Percentiles rank a stretch among this genome's conserved stretches.
Evolutionary conservation across 2,797 vertebrate species (phyloP).

Genomic region (Trachops cirrhosus): DNA sequence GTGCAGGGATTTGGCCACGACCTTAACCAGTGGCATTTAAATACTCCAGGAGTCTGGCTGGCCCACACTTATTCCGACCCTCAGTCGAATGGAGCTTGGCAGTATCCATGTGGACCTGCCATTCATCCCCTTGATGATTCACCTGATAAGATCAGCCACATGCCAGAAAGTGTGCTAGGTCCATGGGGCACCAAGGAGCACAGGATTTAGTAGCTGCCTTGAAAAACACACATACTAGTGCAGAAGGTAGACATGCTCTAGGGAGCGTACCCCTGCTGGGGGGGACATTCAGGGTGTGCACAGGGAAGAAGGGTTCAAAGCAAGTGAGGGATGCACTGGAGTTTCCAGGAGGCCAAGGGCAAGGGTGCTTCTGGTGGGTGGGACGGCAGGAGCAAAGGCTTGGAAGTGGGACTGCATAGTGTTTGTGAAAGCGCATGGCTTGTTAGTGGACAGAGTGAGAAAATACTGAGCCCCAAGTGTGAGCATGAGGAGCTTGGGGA

Average conservation of each 20-base stretch:
- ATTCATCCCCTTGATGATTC: neutral
- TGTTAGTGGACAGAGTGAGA: neutral
- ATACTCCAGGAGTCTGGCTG: neutral
- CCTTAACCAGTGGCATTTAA: neutral
- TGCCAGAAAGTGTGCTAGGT: neutral
- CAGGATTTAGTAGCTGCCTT: neutral
- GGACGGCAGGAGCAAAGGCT: neutral
- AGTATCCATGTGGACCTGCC: too few relatives aligned
- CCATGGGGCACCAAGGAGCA: neutral
- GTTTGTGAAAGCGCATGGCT: neutral
- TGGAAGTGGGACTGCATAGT: neutral
- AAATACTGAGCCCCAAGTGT: neutral
- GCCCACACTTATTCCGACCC: neutral
- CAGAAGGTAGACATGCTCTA: neutral
- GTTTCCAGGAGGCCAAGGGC: neutral
- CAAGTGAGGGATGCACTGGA: neutral
- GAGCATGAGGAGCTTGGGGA: neutral
- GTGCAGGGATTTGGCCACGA: neutral
- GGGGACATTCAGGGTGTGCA: rapidly evolving
- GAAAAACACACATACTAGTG: neutral
- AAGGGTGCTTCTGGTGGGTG: neutral
- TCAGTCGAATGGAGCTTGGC: neutral
- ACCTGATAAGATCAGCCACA: neutral
- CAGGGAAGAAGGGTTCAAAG: neutral
- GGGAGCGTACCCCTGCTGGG: neutral